Evolutionary conservation across 2,113 vertebrate species (phyloP).

Genomic region (Pygoscelis adeliae): DNA sequence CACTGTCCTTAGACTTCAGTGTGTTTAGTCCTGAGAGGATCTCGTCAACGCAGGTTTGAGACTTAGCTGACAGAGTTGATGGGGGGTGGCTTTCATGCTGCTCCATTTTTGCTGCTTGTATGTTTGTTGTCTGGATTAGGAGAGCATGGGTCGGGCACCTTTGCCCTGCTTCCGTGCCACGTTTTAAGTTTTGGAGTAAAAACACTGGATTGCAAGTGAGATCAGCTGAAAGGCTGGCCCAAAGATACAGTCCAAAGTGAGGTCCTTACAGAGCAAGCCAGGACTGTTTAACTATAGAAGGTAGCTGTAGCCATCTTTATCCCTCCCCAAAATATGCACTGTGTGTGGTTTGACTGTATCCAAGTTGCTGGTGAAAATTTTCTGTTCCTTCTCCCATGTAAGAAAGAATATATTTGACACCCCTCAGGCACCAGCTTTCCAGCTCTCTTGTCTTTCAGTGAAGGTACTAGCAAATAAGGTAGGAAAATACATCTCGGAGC

Average conservation of each 20-base stretch:
- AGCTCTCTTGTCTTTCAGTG: neutral
- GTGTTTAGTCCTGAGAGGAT: neutral
- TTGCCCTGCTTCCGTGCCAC: neutral
- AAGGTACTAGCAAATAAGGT: neutral
- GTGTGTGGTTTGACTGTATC: neutral
- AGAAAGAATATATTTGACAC: neutral
- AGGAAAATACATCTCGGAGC: neutral
- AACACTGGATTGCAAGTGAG: neutral
- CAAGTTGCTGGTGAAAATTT: neutral
- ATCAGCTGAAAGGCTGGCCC: neutral
- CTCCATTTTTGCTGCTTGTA: neutral
- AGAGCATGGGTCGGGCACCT: neutral
- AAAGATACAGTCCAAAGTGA: neutral
- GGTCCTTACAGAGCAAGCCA: neutral
- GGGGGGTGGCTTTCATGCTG: neutral
- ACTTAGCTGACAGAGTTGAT: neutral
- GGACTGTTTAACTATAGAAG: neutral
- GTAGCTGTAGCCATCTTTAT: neutral
- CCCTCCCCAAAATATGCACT: neutral
- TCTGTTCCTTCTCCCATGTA: neutral
- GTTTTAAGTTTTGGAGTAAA: neutral
- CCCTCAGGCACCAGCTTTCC: neutral
- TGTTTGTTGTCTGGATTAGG: neutral
- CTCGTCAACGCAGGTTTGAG: neutral
- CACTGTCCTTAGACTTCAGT: neutral